These are phyloP conservation scores for Prosopocoilus inquinatus DNA, from an alignment of 2,888 invertebrate species.

Conservation along the genomic window DNA sequence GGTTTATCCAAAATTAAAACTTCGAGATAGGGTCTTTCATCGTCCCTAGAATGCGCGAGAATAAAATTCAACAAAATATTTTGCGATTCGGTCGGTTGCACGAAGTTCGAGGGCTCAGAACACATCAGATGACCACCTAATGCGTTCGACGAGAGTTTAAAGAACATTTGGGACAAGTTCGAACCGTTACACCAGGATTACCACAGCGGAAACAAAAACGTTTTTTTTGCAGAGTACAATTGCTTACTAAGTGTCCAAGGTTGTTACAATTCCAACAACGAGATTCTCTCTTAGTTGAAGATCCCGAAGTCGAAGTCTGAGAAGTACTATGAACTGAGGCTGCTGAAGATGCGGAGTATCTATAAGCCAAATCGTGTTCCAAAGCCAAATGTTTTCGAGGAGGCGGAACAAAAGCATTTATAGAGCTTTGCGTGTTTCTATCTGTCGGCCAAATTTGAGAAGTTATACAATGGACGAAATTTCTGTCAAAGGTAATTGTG, in stretches of 20 bases:
- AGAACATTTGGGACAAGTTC: too few relatives aligned
- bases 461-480: neutral
- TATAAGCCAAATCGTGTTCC: slow-evolving; percentile 9
- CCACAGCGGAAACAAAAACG: neutral
- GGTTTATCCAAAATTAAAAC: slow-evolving; percentile 1
- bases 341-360: too few relatives aligned
- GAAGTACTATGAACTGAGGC: too few relatives aligned
- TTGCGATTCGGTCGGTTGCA: neutral
- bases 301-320: too few relatives aligned
- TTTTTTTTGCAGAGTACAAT: neutral
- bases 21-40: slow-evolving; percentile 11
- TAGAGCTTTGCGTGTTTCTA: neutral
- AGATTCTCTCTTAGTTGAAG: neutral
- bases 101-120: neutral
- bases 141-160: neutral
- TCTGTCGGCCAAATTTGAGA: neutral
- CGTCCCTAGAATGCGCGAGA: slow-evolving; percentile 4
- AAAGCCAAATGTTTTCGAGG: neutral
- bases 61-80: slow-evolving; percentile 3
- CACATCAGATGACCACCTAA: neutral
- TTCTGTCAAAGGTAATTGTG: slow-evolving; percentile 12
- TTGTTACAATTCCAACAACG: neutral
- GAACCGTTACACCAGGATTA: slow-evolving; percentile 5
- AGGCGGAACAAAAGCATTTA: neutral
- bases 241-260: neutral